A percentile compares a stretch with the other conserved stretches of the same genome.
Evolutionary conservation across 1,140 invertebrate genomes (phyloP).

Genomic region (Helicoverpa armigera): DNA sequence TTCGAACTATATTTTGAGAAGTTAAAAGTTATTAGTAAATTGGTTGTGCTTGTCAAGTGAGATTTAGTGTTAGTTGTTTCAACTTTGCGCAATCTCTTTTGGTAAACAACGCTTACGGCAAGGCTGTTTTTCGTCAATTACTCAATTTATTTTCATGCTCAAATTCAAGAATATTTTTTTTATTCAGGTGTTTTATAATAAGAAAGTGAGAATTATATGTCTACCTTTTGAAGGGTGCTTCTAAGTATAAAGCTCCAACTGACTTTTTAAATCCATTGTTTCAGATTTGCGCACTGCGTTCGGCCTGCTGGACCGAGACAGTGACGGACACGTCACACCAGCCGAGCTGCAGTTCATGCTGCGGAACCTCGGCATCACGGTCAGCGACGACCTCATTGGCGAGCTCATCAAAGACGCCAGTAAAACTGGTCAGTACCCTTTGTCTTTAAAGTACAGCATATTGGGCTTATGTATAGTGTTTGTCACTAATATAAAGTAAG

Average conservation of each 20-base stretch:
- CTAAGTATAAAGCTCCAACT: neutral
- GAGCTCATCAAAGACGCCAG: conserved; percentile 91
- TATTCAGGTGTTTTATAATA: too few relatives aligned
- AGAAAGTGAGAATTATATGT: too few relatives aligned
- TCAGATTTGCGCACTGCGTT: conserved; percentile 91
- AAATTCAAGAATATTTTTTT: too few relatives aligned
- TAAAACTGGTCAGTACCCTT: conserved; percentile 84
- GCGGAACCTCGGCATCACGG: conserved; percentile 90
- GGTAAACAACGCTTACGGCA: too few relatives aligned
- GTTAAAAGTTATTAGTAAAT: conserved; percentile 1
- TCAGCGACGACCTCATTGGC: conserved; percentile 90
- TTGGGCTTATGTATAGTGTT: too few relatives aligned
- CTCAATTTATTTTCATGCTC: too few relatives aligned
- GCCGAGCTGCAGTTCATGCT: conserved; percentile 92
- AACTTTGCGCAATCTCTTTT: too few relatives aligned
- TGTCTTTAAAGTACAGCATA: neutral
- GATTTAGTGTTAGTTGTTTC: too few relatives aligned
- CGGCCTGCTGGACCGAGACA: conserved; percentile 90
- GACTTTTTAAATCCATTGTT: conserved; percentile 58
- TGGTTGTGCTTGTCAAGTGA: neutral
- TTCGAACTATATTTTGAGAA: conserved; percentile 7
- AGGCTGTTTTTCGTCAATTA: too few relatives aligned
- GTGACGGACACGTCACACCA: conserved; percentile 91
- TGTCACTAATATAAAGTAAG: too few relatives aligned
- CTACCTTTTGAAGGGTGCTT: too few relatives aligned